These are phyloP conservation scores for Sebastes itinus DNA, from an alignment of 2,797 vertebrate genomes.

Conservation along the genomic window DNA sequence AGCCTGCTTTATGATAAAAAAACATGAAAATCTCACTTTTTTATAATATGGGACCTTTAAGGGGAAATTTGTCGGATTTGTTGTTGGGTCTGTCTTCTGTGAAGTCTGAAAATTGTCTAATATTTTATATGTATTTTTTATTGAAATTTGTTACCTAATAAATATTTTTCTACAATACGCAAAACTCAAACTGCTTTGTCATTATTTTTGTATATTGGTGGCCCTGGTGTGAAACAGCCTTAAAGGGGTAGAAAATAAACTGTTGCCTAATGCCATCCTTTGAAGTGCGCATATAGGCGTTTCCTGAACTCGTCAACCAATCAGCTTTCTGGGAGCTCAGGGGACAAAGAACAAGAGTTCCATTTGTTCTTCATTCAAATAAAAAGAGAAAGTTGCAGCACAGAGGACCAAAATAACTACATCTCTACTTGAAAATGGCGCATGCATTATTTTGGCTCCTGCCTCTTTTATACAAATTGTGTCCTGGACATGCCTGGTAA, in stretches of 20 bases:
- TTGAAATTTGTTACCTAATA: slow-evolving; percentile 53
- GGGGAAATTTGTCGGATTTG: not conserved
- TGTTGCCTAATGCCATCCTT: slow-evolving; percentile 60
- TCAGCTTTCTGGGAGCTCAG: slow-evolving; percentile 50
- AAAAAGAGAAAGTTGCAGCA: slow-evolving; percentile 60
- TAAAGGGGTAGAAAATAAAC: slow-evolving; percentile 54
- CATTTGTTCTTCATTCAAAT: slow-evolving; percentile 63
- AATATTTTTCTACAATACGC: slow-evolving; percentile 69
- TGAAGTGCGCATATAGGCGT: slow-evolving; percentile 83
- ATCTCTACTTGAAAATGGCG: slow-evolving; percentile 56
- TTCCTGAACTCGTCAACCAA: slow-evolving; percentile 73
- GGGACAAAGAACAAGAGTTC: slow-evolving; percentile 63
- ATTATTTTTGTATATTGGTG: slow-evolving; percentile 67
- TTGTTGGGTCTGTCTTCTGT: slow-evolving; percentile 17
- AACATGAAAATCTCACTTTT: too few relatives aligned
- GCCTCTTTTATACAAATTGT: slow-evolving; percentile 48
- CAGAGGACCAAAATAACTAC: slow-evolving; percentile 23
- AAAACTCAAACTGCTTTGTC: slow-evolving; percentile 9
- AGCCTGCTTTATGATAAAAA: too few relatives aligned
- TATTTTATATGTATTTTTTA: slow-evolving; percentile 54
- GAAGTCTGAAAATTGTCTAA: slow-evolving; percentile 16
- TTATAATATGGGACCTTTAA: not conserved
- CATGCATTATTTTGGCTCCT: slow-evolving; percentile 57
- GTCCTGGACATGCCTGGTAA: slow-evolving; percentile 80
- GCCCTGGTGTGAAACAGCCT: slow-evolving; percentile 35